Conservation (phyloP, 1,140 invertebrate species). For the Dendrolimus punctatus region DNA sequence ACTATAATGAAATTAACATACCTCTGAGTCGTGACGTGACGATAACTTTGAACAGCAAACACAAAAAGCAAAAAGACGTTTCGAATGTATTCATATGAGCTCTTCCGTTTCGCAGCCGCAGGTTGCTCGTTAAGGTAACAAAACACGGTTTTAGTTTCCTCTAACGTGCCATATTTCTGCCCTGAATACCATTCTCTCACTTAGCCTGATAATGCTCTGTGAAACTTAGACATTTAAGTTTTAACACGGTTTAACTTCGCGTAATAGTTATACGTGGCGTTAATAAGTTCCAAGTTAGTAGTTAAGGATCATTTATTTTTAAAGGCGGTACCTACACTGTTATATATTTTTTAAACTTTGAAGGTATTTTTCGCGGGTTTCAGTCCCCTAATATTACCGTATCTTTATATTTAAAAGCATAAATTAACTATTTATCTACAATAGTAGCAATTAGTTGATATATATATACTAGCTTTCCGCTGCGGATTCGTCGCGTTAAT, state of each 20-base stretch:
- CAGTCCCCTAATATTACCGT: too few relatives aligned
- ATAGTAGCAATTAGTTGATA: too few relatives aligned
- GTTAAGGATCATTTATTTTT: slow-evolving; percentile 1
- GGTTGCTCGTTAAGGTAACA: slow-evolving; percentile 26
- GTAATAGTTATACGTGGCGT: slow-evolving; percentile 3
- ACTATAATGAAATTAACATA: not conserved
- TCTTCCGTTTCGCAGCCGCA: slow-evolving; percentile 17
- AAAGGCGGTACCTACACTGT: too few relatives aligned
- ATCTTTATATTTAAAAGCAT: too few relatives aligned
- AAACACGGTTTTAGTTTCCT: slow-evolving; percentile 23
- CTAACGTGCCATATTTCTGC: slow-evolving; percentile 19
- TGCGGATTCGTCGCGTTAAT: too few relatives aligned
- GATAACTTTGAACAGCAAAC: slow-evolving; percentile 1
- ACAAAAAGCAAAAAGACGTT: slow-evolving; percentile 17
- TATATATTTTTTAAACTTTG: too few relatives aligned
- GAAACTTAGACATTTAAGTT: slow-evolving; percentile 25
- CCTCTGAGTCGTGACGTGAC: not conserved
- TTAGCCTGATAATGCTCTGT: slow-evolving; percentile 8
- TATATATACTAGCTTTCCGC: too few relatives aligned
- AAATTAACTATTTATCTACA: too few relatives aligned
- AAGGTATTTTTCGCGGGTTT: too few relatives aligned
- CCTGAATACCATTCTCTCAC: slow-evolving; percentile 22
- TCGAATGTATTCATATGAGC: slow-evolving; percentile 12
- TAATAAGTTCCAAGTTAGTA: slow-evolving; percentile 2
- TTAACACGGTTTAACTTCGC: slow-evolving; percentile 3